Conservation (phyloP, 2,113 vertebrate species). For the Phasianus colchicus region DNA sequence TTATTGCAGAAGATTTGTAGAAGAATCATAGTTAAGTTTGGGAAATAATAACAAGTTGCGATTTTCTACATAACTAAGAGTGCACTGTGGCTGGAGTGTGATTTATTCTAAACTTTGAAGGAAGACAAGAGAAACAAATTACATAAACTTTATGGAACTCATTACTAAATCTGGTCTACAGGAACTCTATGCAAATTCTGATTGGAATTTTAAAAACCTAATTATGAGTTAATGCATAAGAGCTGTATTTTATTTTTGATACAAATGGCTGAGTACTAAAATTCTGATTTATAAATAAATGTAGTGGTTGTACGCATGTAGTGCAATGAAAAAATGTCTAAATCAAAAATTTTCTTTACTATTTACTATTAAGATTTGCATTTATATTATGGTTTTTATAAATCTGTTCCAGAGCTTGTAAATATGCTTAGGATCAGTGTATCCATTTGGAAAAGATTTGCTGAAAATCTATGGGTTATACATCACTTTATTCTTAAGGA, state of each 20-base stretch:
- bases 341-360: conserved; percentile 37
- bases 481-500: neutral
- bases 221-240: neutral
- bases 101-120: conserved; percentile 8
- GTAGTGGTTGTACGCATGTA: neutral
- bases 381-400: conserved; percentile 11
- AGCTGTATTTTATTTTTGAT: conserved; percentile 12
- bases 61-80: neutral
- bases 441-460: conserved; percentile 6
- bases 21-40: neutral
- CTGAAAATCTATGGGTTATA: neutral
- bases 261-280: neutral
- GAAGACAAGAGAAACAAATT: neutral
- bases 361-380: conserved; percentile 8
- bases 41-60: neutral
- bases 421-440: conserved; percentile 17
- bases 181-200: conserved; percentile 10
- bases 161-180: conserved; percentile 56
- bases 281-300: conserved; percentile 19
- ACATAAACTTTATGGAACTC: conserved; percentile 23
- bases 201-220: conserved; percentile 23
- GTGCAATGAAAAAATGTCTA: neutral
- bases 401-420: conserved; percentile 20
- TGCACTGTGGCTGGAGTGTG: neutral
- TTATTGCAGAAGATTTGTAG: neutral